These are phyloP conservation scores for Stenotaenia linearis DNA, from an alignment of 2,888 invertebrate species.

Conservation along the genomic window DNA sequence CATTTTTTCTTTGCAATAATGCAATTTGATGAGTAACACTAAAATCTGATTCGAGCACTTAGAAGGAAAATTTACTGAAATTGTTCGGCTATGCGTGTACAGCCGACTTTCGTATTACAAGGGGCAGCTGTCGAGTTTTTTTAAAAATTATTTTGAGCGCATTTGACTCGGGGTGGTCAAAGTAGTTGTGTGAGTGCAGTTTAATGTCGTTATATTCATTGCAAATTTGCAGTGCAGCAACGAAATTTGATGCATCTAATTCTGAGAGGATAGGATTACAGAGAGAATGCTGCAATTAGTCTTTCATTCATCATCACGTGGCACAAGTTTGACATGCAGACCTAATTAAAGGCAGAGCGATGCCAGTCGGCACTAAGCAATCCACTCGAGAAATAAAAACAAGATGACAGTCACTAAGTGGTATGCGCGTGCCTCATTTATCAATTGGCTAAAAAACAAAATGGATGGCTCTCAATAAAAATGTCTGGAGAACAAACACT, in stretches of 20 bases:
- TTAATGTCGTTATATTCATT: not conserved
- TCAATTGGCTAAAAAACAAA: not conserved
- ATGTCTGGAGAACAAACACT: not conserved
- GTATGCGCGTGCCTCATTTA: not conserved
- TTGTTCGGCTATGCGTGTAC: no score
- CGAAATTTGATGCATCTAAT: not conserved
- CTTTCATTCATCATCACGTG: not conserved
- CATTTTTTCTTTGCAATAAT: no score
- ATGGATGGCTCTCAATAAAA: not conserved
- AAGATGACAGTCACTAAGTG: not conserved
- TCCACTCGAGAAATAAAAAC: not conserved
- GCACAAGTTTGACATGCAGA: not conserved
- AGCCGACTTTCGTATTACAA: no score
- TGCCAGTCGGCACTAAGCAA: not conserved
- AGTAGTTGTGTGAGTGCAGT: no score
- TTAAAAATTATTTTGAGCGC: not conserved
- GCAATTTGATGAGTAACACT: no score
- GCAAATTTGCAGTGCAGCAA: not conserved
- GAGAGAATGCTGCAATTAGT: not conserved
- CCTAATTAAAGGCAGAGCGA: not conserved
- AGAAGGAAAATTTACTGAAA: no score
- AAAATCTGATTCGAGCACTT: no score
- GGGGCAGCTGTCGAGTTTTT: no score
- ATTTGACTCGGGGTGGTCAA: no score
- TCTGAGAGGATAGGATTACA: not conserved